A percentile compares a stretch with the other conserved stretches of the same genome.
These are phyloP conservation scores for Potamilus streckersoni DNA, from an alignment of 1,140 invertebrate genomes.

Conservation along the genomic window DNA sequence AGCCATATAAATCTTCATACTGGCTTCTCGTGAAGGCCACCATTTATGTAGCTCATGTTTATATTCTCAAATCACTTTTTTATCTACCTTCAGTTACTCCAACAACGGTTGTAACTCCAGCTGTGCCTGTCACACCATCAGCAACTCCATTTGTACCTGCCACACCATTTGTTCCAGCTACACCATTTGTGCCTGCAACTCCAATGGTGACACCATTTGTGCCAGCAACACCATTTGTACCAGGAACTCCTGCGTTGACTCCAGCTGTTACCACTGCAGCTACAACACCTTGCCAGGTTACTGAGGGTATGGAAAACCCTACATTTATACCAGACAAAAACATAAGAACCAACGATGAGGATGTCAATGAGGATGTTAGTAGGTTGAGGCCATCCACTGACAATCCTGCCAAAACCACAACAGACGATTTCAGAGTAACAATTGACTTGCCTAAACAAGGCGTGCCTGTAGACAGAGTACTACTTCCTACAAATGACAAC, in stretches of 20 bases:
- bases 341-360: constrained; percentile 21
- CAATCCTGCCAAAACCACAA: constrained; percentile 11
- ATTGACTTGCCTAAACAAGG: constrained; percentile 19
- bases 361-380: constrained; percentile 13
- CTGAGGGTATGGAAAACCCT: constrained; percentile 20
- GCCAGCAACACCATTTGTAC: background rate
- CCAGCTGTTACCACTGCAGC: too few species aligned
- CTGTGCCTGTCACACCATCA: too few species aligned
- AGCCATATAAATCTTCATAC: too few species aligned
- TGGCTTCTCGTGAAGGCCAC: too few species aligned
- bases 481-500: constrained; percentile 13
- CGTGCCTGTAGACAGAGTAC: constrained; percentile 15
- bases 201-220: too few species aligned
- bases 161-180: too few species aligned
- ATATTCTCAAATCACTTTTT: too few species aligned
- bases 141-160: too few species aligned
- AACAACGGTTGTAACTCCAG: too few species aligned
- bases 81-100: too few species aligned
- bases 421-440: constrained; percentile 26
- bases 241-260: background rate
- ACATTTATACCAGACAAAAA: constrained; percentile 17
- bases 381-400: constrained; percentile 8
- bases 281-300: constrained; percentile 1
- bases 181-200: too few species aligned
- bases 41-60: too few species aligned